Conservation (phyloP, 2,797 vertebrate species). For the Malurus leucopterus region DNA sequence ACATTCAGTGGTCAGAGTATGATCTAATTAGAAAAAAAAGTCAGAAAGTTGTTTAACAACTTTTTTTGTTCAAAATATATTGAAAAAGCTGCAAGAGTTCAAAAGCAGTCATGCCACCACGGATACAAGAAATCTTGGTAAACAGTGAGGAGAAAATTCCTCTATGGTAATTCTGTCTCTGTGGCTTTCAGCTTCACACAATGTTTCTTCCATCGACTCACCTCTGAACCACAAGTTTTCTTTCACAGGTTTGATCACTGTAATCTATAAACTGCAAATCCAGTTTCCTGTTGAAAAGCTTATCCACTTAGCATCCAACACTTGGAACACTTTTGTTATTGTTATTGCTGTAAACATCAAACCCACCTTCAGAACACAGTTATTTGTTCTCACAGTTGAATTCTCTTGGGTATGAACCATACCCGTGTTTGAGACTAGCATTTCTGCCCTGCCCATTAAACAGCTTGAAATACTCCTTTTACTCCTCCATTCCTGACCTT, state of each 20-base stretch:
- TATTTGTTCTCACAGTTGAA: background rate
- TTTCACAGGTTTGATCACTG: background rate
- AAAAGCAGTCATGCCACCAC: background rate
- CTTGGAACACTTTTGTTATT: background rate
- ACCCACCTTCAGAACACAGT: background rate
- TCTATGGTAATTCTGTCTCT: background rate
- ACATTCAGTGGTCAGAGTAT: background rate
- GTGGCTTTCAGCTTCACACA: background rate
- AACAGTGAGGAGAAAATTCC: background rate
- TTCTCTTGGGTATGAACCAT: background rate
- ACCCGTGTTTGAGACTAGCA: background rate
- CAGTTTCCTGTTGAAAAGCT: background rate
- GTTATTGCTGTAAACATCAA: background rate
- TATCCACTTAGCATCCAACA: background rate
- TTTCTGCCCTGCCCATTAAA: background rate
- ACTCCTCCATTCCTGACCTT: background rate
- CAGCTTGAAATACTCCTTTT: background rate
- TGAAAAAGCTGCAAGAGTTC: background rate
- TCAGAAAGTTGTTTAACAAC: background rate
- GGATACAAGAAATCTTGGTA: background rate
- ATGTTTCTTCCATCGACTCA: background rate
- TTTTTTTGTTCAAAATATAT: background rate
- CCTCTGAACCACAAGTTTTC: background rate
- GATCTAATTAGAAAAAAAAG: background rate
- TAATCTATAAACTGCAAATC: background rate